phyloP scores from a whole-genome alignment of 2,113 vertebrate genomes.

The Pterocles burchelli region DNA sequence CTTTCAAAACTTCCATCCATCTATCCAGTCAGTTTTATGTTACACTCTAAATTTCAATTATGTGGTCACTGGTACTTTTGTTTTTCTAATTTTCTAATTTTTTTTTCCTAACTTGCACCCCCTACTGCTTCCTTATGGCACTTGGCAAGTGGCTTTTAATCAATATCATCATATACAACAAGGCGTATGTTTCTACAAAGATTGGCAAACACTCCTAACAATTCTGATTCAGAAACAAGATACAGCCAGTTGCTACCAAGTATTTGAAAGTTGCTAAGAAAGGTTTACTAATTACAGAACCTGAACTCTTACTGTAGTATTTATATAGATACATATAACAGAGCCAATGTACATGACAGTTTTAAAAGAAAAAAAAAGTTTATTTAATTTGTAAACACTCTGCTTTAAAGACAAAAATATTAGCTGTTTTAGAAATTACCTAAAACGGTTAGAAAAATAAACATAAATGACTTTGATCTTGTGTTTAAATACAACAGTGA shows the following conservation, averaged over 20 bases:
- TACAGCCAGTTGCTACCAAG: neutral
- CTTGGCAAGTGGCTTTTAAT: neutral
- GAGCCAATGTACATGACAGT: neutral
- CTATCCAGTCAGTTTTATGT: neutral
- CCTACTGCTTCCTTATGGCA: neutral
- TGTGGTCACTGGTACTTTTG: neutral
- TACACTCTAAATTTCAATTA: neutral
- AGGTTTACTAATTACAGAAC: neutral
- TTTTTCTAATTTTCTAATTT: neutral
- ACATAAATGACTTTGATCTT: neutral
- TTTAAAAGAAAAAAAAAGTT: neutral
- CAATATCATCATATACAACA: neutral
- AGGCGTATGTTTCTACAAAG: neutral
- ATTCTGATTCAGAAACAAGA: neutral
- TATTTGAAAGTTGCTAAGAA: neutral
- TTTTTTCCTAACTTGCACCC: neutral
- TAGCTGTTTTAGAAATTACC: neutral
- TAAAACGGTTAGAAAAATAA: neutral
- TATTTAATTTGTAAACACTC: neutral
- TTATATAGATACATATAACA: neutral
- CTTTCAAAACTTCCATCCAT: neutral
- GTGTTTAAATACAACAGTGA: neutral
- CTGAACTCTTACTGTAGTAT: neutral
- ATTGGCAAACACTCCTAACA: neutral
- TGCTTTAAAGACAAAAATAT: neutral